phyloP scores from a whole-genome alignment of 92 coral and sea anemone genomes.

The Zoanthus solanderi region DNA sequence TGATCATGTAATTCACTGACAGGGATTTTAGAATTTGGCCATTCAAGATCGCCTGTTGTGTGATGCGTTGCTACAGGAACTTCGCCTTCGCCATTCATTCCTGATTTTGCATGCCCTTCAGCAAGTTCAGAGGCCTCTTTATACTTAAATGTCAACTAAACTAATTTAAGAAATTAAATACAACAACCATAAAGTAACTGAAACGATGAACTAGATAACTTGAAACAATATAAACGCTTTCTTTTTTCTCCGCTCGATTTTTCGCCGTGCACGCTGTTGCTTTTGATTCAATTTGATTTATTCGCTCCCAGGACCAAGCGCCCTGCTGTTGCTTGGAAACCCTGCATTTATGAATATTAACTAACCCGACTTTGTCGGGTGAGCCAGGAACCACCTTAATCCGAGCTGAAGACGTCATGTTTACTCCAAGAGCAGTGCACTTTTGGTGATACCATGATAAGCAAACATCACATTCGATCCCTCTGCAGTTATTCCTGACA shows the following conservation, averaged over 20 bases:
- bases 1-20: background rate
- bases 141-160: background rate
- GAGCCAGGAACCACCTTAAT: slow-evolving; percentile 27
- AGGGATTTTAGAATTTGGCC: background rate
- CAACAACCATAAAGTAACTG: background rate
- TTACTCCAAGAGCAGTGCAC: too few species aligned
- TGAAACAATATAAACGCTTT: too few species aligned
- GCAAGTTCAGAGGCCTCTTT: too few species aligned
- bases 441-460: too few species aligned
- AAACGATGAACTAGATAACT: too few species aligned
- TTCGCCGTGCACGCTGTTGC: background rate
- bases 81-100: background rate
- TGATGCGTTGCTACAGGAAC: background rate
- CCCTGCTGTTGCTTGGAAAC: slow-evolving; percentile 23
- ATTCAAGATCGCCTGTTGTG: background rate
- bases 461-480: too few species aligned
- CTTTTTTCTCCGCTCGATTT: background rate
- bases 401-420: background rate
- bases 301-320: background rate
- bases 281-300: background rate
- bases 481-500: too few species aligned
- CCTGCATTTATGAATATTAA: slow-evolving; percentile 12
- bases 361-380: slow-evolving; percentile 15
- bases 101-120: background rate
- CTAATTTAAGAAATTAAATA: background rate